phyloP scores from a whole-genome alignment of 2,888 invertebrate genomes.

The Matsumyia berberina region DNA sequence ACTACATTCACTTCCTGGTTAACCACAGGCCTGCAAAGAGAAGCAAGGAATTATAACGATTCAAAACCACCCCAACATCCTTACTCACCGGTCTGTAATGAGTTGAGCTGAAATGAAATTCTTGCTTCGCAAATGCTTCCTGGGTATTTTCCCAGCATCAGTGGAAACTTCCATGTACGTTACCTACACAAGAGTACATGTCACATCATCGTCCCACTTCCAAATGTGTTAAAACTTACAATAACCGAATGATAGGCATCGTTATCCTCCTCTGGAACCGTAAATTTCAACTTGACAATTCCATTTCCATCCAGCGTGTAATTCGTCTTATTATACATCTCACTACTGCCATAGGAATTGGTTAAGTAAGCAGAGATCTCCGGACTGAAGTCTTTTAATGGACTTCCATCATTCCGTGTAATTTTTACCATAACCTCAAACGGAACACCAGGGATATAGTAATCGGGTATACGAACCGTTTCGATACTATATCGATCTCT shows the following conservation, averaged over 20 bases:
- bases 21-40: constrained; percentile 85
- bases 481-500: constrained; percentile 91
- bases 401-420: constrained; percentile 89
- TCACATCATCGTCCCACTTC: not conserved
- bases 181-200: constrained; percentile 85
- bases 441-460: constrained; percentile 96
- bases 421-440: constrained; percentile 87
- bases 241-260: constrained; percentile 83
- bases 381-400: constrained; percentile 86
- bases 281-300: constrained; percentile 82
- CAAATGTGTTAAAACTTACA: constrained; percentile 77
- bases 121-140: constrained; percentile 81
- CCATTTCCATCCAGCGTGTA: constrained; percentile 81
- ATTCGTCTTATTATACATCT: constrained; percentile 82
- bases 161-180: constrained; percentile 90
- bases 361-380: constrained; percentile 85
- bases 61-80: not conserved
- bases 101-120: constrained; percentile 65
- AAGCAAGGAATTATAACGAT: not conserved
- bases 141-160: constrained; percentile 82
- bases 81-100: constrained; percentile 63
- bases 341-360: constrained; percentile 82
- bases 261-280: constrained; percentile 81
- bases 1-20: constrained; percentile 90
- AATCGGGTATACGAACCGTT: constrained; percentile 92